phyloP scores from a whole-genome alignment of 2,888 invertebrate species.

The Halictus quadricinctus region DNA sequence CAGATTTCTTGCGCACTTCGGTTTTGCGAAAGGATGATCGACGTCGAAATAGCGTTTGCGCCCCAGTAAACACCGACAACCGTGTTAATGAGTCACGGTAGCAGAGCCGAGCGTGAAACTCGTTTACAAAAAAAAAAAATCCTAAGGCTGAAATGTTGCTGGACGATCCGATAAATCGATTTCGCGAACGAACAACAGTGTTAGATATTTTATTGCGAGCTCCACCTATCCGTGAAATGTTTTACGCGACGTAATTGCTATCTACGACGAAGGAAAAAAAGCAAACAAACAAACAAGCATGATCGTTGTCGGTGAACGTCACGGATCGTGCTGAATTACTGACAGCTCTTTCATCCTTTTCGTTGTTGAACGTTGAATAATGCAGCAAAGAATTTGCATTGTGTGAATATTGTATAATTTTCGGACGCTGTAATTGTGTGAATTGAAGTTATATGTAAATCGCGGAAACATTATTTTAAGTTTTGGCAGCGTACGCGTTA shows the following conservation, averaged over 20 bases:
- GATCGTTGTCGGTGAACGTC: neutral
- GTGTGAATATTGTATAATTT: neutral
- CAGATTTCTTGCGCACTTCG: too few relatives aligned
- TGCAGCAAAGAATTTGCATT: neutral
- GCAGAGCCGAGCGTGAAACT: neutral
- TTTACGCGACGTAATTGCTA: neutral
- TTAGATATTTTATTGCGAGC: conserved; percentile 2
- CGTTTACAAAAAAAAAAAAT: neutral
- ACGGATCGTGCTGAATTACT: neutral
- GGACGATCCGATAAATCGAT: conserved; percentile 8
- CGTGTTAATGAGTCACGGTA: conserved; percentile 17
- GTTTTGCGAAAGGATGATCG: too few relatives aligned
- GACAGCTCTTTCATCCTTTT: neutral
- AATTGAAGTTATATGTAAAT: neutral
- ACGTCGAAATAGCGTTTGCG: too few relatives aligned
- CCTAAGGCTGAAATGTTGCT: neutral
- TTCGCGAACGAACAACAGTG: neutral
- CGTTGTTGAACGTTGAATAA: neutral
- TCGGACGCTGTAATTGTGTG: neutral
- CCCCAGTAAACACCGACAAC: too few relatives aligned
- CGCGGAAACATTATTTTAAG: neutral
- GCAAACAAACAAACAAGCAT: neutral
- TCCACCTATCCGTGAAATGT: neutral
- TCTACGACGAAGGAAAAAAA: neutral
- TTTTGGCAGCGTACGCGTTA: neutral